Conservation (phyloP, 2,113 vertebrate genomes). For the Gallinago media region DNA sequence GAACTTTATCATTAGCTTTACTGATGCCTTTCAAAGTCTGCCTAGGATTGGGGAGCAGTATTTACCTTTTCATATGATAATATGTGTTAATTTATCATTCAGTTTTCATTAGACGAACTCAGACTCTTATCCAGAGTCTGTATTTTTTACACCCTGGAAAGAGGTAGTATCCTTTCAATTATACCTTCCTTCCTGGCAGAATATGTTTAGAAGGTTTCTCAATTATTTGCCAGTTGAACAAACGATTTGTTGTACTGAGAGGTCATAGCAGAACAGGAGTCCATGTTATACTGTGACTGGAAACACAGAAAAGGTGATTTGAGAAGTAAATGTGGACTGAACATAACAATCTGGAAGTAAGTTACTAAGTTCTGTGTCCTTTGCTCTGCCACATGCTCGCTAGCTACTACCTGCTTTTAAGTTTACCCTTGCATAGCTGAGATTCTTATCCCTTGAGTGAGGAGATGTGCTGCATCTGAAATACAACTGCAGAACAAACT, state of each 20-base stretch:
- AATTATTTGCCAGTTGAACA: not conserved
- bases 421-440: not conserved
- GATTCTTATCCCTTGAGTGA: not conserved
- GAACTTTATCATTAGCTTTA: not conserved
- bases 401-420: not conserved
- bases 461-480: not conserved
- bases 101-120: not conserved
- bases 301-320: not conserved
- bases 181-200: not conserved
- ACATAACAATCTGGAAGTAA: not conserved
- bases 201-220: not conserved
- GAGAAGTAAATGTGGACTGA: not conserved
- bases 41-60: rapidly evolving
- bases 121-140: not conserved
- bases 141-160: not conserved
- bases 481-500: not conserved
- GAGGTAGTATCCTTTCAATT: not conserved
- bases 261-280: not conserved
- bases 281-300: not conserved
- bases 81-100: not conserved
- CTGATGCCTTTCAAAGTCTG: not conserved
- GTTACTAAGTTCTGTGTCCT: not conserved
- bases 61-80: not conserved
- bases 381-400: not conserved
- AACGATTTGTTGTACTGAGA: not conserved